These are phyloP conservation scores for Marmota flaviventris DNA, from an alignment of 2,113 vertebrate genomes.

Conservation along the genomic window DNA sequence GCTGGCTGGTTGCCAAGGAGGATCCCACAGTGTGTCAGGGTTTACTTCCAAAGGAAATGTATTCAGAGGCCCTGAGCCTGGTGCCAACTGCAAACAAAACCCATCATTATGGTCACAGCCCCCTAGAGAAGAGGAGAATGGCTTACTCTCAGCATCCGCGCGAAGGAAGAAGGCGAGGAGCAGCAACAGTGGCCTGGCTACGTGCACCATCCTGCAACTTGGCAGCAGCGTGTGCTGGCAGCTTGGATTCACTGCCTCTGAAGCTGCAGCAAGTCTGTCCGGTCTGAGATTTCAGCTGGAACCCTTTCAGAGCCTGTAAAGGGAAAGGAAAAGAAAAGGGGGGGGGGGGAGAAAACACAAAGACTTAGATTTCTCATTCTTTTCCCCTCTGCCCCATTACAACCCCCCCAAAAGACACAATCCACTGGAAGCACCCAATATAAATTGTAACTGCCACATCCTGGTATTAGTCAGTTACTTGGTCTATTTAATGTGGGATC, in stretches of 20 bases:
- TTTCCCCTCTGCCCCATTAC: neutral
- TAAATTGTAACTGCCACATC: neutral
- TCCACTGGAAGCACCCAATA: slow-evolving; percentile 16
- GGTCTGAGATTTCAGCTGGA: slow-evolving; percentile 93
- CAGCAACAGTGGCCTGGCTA: slow-evolving; percentile 92
- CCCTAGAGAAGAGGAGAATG: slow-evolving; percentile 59
- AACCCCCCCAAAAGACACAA: slow-evolving; percentile 6
- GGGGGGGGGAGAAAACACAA: slow-evolving; percentile 72
- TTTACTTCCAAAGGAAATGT: slow-evolving; percentile 78
- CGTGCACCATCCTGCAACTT: slow-evolving; percentile 93
- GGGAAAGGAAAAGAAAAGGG: slow-evolving; percentile 74
- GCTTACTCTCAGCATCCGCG: slow-evolving; percentile 96
- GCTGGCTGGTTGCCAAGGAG: slow-evolving; percentile 73
- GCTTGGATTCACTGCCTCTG: slow-evolving; percentile 92
- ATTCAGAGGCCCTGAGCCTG: slow-evolving; percentile 70
- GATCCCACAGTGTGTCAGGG: slow-evolving; percentile 77
- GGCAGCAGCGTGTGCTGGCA: slow-evolving; percentile 93
- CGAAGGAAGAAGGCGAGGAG: slow-evolving; percentile 92
- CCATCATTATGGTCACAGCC: slow-evolving; percentile 59
- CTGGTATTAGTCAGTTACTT: neutral
- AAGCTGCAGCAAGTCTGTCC: slow-evolving; percentile 90
- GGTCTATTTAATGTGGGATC: neutral
- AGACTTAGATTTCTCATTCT: slow-evolving; percentile 77
- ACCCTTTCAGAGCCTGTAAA: slow-evolving; percentile 95
- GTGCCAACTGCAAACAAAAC: slow-evolving; percentile 84